A percentile compares a stretch with the other conserved stretches of the same genome.
phyloP scores from a whole-genome alignment of 2,888 invertebrate genomes.

The Choristoneura rosaceana region DNA sequence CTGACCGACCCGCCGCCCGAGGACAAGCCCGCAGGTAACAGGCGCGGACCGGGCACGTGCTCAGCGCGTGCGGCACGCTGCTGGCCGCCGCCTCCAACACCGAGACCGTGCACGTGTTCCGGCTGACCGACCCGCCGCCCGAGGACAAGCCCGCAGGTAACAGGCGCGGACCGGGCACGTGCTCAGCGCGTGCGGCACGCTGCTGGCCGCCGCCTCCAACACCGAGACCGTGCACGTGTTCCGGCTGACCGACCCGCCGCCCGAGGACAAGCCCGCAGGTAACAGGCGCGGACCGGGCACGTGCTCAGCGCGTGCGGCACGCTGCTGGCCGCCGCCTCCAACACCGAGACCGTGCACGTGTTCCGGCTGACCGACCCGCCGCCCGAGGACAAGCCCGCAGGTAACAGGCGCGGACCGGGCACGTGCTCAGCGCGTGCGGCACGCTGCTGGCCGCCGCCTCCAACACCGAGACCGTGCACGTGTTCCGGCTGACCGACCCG shows the following conservation, averaged over 20 bases:
- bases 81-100: constrained; percentile 98
- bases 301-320: constrained; percentile 96
- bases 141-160: constrained; percentile 34
- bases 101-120: constrained; percentile 99
- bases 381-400: constrained; percentile 32
- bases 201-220: constrained; percentile 97
- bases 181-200: constrained; percentile 96
- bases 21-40: constrained; percentile 36
- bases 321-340: constrained; percentile 97
- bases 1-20: constrained; percentile 70
- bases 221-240: constrained; percentile 99
- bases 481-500: constrained; percentile 71
- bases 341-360: constrained; percentile 99
- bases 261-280: constrained; percentile 32
- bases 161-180: too few relatives aligned
- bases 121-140: constrained; percentile 80
- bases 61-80: constrained; percentile 95
- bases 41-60: too few relatives aligned
- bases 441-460: too few relatives aligned
- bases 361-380: constrained; percentile 89
- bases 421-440: too few relatives aligned
- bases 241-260: constrained; percentile 85
- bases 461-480: too few relatives aligned
- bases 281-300: too few relatives aligned
- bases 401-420: too few relatives aligned